A percentile compares a stretch with the other conserved stretches of the same genome.
These are phyloP conservation scores for Myiozetetes cayanensis DNA, from an alignment of 2,113 vertebrate genomes.

Conservation along the genomic window DNA sequence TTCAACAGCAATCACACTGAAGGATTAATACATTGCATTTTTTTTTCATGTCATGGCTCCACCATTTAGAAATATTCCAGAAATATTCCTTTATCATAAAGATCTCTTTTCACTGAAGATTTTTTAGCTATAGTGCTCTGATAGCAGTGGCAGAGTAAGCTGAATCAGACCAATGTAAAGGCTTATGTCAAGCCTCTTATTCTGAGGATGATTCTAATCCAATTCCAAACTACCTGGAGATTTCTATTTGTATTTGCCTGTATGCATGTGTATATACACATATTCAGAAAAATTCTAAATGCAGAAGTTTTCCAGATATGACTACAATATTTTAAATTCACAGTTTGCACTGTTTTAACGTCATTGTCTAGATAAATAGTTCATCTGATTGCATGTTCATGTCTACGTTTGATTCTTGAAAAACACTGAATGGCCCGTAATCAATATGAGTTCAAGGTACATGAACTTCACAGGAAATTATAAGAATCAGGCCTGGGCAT, in stretches of 20 bases:
- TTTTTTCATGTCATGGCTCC: neutral
- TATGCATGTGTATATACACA: accelerated
- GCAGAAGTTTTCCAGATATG: neutral
- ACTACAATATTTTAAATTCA: neutral
- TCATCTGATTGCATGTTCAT: neutral
- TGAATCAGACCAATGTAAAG: neutral
- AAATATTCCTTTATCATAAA: neutral
- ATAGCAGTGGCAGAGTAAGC: neutral
- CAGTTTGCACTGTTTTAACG: neutral
- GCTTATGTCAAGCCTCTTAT: neutral
- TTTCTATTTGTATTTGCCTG: neutral
- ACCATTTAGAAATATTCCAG: neutral
- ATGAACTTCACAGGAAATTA: neutral
- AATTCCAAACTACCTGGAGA: neutral
- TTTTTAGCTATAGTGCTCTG: neutral
- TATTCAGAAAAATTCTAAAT: neutral
- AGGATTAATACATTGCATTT: neutral
- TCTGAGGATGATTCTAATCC: neutral
- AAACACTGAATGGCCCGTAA: neutral
- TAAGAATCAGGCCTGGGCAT: neutral
- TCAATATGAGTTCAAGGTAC: conserved; percentile 7
- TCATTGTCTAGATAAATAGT: neutral
- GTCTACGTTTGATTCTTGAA: neutral
- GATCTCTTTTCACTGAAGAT: neutral
- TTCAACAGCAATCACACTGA: neutral